Conservation (phyloP, 2,888 invertebrate species). For the Ophraella communa region DNA sequence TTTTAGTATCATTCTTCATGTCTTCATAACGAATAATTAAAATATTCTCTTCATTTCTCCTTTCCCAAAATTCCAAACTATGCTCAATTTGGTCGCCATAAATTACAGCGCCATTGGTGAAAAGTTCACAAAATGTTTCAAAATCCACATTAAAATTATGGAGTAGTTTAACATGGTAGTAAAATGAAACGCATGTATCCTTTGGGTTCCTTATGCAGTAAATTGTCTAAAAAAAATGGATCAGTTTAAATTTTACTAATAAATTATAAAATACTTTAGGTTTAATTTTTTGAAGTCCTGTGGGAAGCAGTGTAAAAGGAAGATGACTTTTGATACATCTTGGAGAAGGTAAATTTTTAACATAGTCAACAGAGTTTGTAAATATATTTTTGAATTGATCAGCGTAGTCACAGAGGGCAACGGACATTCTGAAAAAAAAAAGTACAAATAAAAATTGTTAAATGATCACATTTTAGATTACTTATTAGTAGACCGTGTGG, state of each 20-base stretch:
- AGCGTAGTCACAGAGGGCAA: conserved; percentile 39
- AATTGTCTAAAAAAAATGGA: conserved; percentile 68
- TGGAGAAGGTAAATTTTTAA: conserved; percentile 70
- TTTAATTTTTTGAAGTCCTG: conserved; percentile 67
- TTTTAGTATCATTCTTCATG: conserved; percentile 75
- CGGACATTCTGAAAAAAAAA: conserved; percentile 41
- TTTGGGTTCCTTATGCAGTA: conserved; percentile 90
- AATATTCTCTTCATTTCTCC: conserved; percentile 73
- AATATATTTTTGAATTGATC: conserved; percentile 53
- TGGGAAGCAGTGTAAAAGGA: conserved; percentile 74
- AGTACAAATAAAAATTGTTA: too few species aligned
- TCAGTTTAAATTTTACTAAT: neutral
- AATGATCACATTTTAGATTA: too few species aligned
- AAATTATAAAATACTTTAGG: conserved; percentile 67
- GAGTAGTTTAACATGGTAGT: conserved; percentile 78
- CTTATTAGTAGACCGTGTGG: too few species aligned
- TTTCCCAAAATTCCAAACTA: conserved; percentile 71
- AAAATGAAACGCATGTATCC: conserved; percentile 88
- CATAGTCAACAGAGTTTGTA: conserved; percentile 76
- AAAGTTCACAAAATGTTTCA: conserved; percentile 77
- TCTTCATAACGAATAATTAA: conserved; percentile 84
- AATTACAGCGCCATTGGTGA: conserved; percentile 71
- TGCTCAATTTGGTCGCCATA: conserved; percentile 73
- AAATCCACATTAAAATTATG: conserved; percentile 68
- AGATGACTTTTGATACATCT: conserved; percentile 79